A percentile compares a stretch with the other conserved stretches of the same genome.
These are phyloP conservation scores for Nannoperca obscura DNA, from an alignment of 2,797 vertebrate genomes.

Conservation along the genomic window DNA sequence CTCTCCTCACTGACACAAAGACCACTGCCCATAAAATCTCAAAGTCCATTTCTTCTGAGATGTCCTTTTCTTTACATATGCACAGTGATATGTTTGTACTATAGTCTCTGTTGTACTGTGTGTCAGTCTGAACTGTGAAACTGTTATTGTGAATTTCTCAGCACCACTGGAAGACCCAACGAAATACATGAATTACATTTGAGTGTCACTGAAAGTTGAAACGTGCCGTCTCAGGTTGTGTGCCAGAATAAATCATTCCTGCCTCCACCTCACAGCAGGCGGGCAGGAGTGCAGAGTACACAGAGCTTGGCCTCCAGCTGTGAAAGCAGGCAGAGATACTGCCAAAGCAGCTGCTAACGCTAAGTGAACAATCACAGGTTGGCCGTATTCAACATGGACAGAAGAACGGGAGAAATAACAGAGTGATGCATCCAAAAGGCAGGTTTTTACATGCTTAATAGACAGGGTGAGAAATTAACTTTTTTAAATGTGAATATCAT, in stretches of 20 bases:
- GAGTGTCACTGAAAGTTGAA: conserved; percentile 53
- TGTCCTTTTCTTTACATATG: neutral
- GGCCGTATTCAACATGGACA: conserved; percentile 49
- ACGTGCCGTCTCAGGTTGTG: conserved; percentile 34
- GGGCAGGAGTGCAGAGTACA: conserved; percentile 70
- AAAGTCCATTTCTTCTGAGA: neutral
- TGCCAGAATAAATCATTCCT: conserved; percentile 57
- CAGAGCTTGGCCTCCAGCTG: conserved; percentile 78
- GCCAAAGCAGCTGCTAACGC: conserved; percentile 75
- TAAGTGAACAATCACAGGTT: conserved; percentile 78
- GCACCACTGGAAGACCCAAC: neutral
- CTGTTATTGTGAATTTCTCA: conserved; percentile 22
- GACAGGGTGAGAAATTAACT: too few species aligned
- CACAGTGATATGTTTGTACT: neutral
- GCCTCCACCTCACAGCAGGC: conserved; percentile 60
- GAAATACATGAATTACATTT: conserved; percentile 36
- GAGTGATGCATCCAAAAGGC: conserved; percentile 28
- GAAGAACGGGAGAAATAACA: conserved; percentile 43
- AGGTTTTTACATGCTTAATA: conserved; percentile 25
- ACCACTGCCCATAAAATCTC: neutral
- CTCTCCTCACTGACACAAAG: conserved; percentile 10
- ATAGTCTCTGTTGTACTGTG: neutral
- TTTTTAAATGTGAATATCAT: too few species aligned
- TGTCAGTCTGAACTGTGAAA: conserved; percentile 7
- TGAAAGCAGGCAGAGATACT: conserved; percentile 70